Conservation (phyloP, 2,113 vertebrate genomes). For the Cebus imitator region DNA sequence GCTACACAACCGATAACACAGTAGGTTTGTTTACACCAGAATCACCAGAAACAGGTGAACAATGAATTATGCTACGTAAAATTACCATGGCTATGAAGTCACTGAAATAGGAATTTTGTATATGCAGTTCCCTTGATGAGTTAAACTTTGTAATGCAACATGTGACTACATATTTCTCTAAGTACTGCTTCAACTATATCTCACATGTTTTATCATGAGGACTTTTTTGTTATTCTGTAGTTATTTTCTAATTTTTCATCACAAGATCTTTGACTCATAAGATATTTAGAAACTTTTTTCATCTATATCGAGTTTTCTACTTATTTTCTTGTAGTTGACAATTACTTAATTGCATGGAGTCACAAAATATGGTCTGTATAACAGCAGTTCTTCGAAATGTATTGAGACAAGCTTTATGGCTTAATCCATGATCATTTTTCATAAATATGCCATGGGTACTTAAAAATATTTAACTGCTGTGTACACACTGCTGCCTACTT, state of each 20-base stretch:
- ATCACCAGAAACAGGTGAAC: not conserved
- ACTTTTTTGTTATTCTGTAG: not conserved
- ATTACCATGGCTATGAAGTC: not conserved
- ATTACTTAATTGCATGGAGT: not conserved
- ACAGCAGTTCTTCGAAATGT: not conserved
- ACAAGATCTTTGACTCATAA: not conserved
- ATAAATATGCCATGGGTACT: not conserved
- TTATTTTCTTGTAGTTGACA: not conserved
- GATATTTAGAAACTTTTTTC: not conserved
- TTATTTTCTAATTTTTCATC: conserved; percentile 13
- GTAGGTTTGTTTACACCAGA: not conserved
- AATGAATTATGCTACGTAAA: not conserved
- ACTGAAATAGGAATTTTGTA: not conserved
- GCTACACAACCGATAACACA: not conserved
- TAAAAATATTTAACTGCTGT: not conserved
- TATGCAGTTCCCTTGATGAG: not conserved
- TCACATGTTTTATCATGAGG: not conserved
- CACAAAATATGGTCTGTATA: not conserved
- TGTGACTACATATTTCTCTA: not conserved
- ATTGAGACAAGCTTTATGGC: not conserved
- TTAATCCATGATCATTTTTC: not conserved
- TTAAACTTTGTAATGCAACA: not conserved
- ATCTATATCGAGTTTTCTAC: not conserved
- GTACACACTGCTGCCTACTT: not conserved
- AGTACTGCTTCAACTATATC: not conserved